A percentile compares a stretch with the other conserved stretches of the same genome.
These are phyloP conservation scores for Hylia prasina DNA, from an alignment of 2,113 vertebrate species.

Conservation along the genomic window DNA sequence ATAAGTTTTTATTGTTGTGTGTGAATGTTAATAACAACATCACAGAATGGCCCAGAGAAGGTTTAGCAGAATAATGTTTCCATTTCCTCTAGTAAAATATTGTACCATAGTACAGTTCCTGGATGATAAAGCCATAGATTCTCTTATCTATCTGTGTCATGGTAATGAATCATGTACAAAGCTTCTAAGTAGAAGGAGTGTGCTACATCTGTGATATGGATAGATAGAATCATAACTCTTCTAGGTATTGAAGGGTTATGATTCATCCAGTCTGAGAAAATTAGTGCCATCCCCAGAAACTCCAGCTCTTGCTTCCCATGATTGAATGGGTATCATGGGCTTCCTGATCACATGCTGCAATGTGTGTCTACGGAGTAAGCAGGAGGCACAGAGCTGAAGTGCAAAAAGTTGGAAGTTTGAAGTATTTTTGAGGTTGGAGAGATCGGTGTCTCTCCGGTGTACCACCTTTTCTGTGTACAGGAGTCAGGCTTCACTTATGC, in stretches of 20 bases:
- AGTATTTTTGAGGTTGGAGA: background rate
- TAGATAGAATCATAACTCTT: background rate
- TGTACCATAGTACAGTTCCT: background rate
- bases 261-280: background rate
- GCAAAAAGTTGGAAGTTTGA: background rate
- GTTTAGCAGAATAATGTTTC: background rate
- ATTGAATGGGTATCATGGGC: background rate
- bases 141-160: background rate
- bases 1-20: constrained; percentile 43
- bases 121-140: background rate
- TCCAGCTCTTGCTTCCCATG: background rate
- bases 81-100: background rate
- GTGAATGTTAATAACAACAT: constrained; percentile 11
- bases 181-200: background rate
- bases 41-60: background rate
- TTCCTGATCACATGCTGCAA: background rate
- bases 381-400: background rate
- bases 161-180: background rate
- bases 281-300: background rate
- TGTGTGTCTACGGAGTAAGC: background rate
- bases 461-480: background rate
- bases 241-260: background rate
- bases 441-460: background rate
- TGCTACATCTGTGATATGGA: background rate
- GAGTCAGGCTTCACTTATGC: background rate